Conservation (phyloP, 2,888 invertebrate species). For the Brenthis daphne region DNA sequence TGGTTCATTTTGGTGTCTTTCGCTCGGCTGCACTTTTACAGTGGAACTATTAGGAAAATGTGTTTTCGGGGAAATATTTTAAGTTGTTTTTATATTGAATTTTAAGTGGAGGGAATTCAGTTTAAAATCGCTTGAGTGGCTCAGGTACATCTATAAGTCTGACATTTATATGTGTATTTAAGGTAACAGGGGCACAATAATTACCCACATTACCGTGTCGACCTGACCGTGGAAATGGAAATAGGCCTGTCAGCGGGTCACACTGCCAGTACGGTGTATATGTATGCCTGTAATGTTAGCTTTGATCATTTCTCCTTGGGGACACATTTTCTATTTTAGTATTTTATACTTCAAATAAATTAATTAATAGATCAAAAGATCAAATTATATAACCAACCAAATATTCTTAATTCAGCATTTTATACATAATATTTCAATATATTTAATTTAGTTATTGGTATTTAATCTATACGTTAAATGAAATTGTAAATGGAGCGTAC, state of each 20-base stretch:
- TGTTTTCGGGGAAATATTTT: slow-evolving; percentile 29
- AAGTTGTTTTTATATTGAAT: slow-evolving; percentile 5
- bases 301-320: slow-evolving; percentile 26
- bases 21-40: slow-evolving; percentile 32
- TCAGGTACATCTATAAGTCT: slow-evolving; percentile 12
- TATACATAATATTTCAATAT: too few species aligned
- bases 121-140: slow-evolving; percentile 11
- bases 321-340: slow-evolving; percentile 5
- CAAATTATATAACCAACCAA: too few species aligned
- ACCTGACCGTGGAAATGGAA: slow-evolving; percentile 47
- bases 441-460: too few species aligned
- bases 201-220: slow-evolving; percentile 37
- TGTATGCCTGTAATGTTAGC: slow-evolving; percentile 51
- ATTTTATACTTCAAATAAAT: background rate
- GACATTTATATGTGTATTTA: slow-evolving; percentile 33
- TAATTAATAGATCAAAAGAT: too few species aligned
- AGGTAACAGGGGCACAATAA: slow-evolving; percentile 35
- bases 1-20: slow-evolving; percentile 32
- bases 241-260: slow-evolving; percentile 50
- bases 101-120: slow-evolving; percentile 13
- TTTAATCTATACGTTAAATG: too few species aligned
- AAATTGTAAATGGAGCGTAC: too few species aligned
- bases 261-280: slow-evolving; percentile 36
- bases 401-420: too few species aligned
- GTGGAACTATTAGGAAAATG: slow-evolving; percentile 33